Conservation (phyloP, 1,140 invertebrate species). For the Ceratina calcarata region DNA sequence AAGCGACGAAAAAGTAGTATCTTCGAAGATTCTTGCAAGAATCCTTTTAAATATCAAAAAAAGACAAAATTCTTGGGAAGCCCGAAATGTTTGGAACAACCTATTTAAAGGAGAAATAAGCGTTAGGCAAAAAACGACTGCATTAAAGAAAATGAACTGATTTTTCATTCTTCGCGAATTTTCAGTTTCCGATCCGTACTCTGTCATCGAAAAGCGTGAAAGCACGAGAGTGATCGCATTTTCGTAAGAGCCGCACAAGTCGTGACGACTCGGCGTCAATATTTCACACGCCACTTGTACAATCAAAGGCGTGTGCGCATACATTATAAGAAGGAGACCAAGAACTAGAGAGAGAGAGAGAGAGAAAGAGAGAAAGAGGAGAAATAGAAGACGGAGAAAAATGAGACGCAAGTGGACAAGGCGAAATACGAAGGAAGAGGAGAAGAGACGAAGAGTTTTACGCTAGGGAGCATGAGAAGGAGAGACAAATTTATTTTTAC, state of each 20-base stretch:
- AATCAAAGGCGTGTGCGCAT: conserved; percentile 56
- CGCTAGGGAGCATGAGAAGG: conserved; percentile 1
- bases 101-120: too few relatives aligned
- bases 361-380: background rate
- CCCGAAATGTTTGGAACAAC: too few relatives aligned
- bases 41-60: too few relatives aligned
- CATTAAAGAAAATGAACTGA: too few relatives aligned
- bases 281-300: conserved; percentile 53
- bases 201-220: background rate
- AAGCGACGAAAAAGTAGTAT: too few relatives aligned
- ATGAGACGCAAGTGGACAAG: background rate
- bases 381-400: background rate
- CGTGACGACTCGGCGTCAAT: conserved; percentile 22
- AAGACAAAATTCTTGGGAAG: too few relatives aligned
- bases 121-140: too few relatives aligned
- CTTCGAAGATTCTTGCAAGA: too few relatives aligned
- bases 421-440: background rate
- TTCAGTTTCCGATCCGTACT: background rate
- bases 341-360: background rate
- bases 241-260: conserved; percentile 17
- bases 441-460: background rate
- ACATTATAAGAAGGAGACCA: conserved; percentile 45
- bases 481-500: conserved; percentile 63
- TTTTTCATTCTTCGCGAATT: background rate
- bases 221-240: conserved; percentile 34